Base-by-base conservation (phyloP, 2,888 invertebrate genomes). In the Xestia sexstrigata region DNA sequence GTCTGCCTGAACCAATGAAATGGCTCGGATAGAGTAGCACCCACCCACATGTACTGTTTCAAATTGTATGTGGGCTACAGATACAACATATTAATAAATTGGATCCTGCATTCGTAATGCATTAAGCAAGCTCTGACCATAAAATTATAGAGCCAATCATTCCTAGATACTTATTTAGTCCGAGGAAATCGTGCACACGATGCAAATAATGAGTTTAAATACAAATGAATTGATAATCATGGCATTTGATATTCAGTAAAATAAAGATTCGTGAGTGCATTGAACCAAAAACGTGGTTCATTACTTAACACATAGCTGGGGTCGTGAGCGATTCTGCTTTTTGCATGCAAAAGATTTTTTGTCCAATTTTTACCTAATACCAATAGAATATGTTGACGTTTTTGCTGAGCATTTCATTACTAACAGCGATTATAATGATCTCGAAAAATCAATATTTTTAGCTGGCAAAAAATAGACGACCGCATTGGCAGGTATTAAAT, bases 261-360 rank as follows among this genome's bases (percentile, higher is more conserved):
- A 94, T 94, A 93, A 93, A 91, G 90, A 94, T 93, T 93, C 94
- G 93, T 94, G 95, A 95, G 96, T 95, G 95, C 96, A 95, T 94
- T 96, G 96, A 96, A 96, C 96, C 93, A 95, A 94, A 95, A 94
- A 94, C 96, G 96, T 96, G 95, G 94, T 91, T 93, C 93, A 95
- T 95, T 95, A 95, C 95, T 95, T 95, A 94, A 92, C 94, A 94
- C 93, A 92, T 91, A 93, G 92, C 89, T 89, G 85, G 89, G 91
- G 91, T 94, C 95, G 95, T 95, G 95, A 94, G 93, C 92, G 89
- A 92, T 89, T 90, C 89, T 79, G 90, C 92, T 95, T 95, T 95
- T 95, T 95, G 93, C 92, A 91, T 91, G 89, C 90, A 92, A 92
- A 92, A 91, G 81, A 87, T 91, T 94, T 94, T 95, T 94, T 93